These are phyloP conservation scores for Mactra quadrangularis DNA, from an alignment of 1,140 invertebrate genomes.

Conservation along the genomic window DNA sequence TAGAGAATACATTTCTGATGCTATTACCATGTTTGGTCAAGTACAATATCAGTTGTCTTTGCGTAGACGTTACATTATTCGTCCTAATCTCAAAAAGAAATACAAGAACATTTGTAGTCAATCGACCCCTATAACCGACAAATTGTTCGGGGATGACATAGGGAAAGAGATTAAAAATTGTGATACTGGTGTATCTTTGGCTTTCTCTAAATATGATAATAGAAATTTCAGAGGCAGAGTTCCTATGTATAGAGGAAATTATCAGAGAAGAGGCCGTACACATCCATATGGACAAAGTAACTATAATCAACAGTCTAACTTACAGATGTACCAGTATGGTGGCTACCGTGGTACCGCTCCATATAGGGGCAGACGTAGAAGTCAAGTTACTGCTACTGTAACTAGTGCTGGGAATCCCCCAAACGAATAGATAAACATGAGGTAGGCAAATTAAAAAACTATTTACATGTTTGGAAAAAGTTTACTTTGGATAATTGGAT, in stretches of 20 bases:
- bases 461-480: constrained; percentile 14
- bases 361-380: not conserved
- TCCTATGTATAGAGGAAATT: too few relatives aligned
- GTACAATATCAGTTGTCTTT: too few relatives aligned
- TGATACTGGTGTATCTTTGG: too few relatives aligned
- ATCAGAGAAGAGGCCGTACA: constrained; percentile 17
- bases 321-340: not conserved
- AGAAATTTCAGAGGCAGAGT: too few relatives aligned
- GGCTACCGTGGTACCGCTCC: too few relatives aligned
- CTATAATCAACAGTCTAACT: not conserved
- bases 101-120: too few relatives aligned
- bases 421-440: constrained; percentile 10
- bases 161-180: too few relatives aligned
- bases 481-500: constrained; percentile 39
- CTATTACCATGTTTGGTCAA: too few relatives aligned
- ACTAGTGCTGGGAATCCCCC: not conserved
- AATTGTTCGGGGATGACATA: constrained; percentile 46
- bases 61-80: too few relatives aligned
- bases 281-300: constrained; percentile 26
- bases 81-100: too few relatives aligned
- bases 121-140: constrained; percentile 1
- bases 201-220: too few relatives aligned
- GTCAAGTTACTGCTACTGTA: not conserved
- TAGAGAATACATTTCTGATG: constrained; percentile 38
- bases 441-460: not conserved